Evolutionary conservation across 2,888 invertebrate species (phyloP), one percentile per base, ranked within the genome.

Genomic region (Cacoxenus indagator): DNA sequence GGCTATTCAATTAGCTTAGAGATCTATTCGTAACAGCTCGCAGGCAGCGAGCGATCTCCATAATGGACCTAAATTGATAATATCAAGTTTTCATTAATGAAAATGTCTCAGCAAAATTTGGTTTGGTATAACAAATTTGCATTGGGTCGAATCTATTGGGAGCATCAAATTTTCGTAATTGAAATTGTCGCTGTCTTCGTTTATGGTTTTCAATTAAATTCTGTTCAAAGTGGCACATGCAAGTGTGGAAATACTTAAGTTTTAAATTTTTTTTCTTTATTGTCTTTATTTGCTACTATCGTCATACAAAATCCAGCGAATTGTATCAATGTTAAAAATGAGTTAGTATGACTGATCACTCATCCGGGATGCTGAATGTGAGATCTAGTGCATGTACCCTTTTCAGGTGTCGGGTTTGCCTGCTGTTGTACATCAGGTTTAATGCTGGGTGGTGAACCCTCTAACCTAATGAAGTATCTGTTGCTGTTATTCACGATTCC

Each of bases 1-100:
- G 80, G 80, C 81, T 77, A 80, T 78, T 78, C 73, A 81, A 83
- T 81, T 81, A 78, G 72, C 67, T 67, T 9, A 27, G 19, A 57
- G 19, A 26, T 55, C 55, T 55, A n/a, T n/a, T n/a, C n/a, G n/a
- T n/a, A 55, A 14, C 5, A 26, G 26, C 19, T 6, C 29, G 9
- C 22, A 3, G 43, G n/a, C 19, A 64, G 46, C 24, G 64, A 26
- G 26, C 37, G 51, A 48, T 11, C 46, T 43, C n/a, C 22, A 37
- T n/a, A 46, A 67, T 46, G 71, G 81, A 74, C 81, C 76, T 70
- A 81, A 67, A 72, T 79, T 78, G 80, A 81, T 81, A 75, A 76
- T 72, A 81, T 83, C 80, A 70, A 67, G 45, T 43, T 43, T 62
- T 62, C 61, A 62, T 45, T 62, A 62, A 62, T 62, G 29, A 54